A percentile compares a stretch with the other conserved stretches of the same genome.
These are phyloP conservation scores for Nettapus auritus DNA, from an alignment of 2,113 vertebrate genomes.

Conservation along the genomic window DNA sequence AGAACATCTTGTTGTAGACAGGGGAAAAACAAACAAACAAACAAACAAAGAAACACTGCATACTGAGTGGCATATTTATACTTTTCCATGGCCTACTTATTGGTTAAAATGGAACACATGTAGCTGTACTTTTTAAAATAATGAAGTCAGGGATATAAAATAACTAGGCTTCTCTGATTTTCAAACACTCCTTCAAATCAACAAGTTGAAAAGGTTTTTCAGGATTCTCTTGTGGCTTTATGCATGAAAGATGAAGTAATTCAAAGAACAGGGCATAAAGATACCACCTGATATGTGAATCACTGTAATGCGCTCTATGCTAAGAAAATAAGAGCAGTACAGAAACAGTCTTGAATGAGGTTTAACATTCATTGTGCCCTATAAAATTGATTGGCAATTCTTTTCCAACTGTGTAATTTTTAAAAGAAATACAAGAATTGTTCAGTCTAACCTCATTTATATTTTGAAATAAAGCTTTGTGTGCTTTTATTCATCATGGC, in stretches of 20 bases:
- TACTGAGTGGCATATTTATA: conserved; percentile 46
- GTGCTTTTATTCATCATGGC: conserved; percentile 40
- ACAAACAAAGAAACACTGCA: not conserved
- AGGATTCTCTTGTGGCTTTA: conserved; percentile 36
- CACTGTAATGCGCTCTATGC: not conserved
- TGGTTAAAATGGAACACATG: conserved; percentile 51
- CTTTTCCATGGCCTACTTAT: conserved; percentile 11
- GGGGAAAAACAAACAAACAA: not conserved
- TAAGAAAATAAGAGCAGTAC: conserved; percentile 33
- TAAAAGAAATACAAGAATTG: conserved; percentile 27
- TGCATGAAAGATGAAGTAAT: conserved; percentile 7
- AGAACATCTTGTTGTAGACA: conserved; percentile 53
- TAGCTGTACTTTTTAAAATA: conserved; percentile 15
- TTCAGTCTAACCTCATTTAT: conserved; percentile 18
- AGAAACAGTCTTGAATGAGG: conserved; percentile 36
- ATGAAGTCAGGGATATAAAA: conserved; percentile 32
- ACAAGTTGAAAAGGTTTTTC: conserved; percentile 41
- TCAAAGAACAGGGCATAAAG: not conserved
- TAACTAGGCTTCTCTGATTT: not conserved
- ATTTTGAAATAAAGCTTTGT: conserved; percentile 43
- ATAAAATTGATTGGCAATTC: conserved; percentile 57
- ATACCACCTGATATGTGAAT: conserved; percentile 35
- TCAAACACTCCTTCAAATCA: conserved; percentile 4
- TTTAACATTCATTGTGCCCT: conserved; percentile 56
- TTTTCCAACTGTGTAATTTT: conserved; percentile 44